Percentiles rank a stretch among this genome's conserved stretches.
Conservation (phyloP, 1,140 invertebrate genomes). For the Megalonaias nervosa region DNA sequence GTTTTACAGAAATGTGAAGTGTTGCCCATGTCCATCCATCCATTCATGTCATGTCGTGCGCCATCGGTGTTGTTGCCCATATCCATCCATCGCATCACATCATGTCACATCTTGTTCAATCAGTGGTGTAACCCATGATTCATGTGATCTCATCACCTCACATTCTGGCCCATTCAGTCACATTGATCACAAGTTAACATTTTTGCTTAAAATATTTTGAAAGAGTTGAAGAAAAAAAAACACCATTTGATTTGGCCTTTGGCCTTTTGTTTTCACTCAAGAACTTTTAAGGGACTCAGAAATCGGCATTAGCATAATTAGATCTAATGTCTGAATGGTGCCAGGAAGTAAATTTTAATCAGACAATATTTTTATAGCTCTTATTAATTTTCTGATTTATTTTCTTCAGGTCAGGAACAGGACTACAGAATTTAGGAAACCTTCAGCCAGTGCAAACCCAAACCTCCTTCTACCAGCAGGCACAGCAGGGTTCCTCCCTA, state of each 20-base stretch:
- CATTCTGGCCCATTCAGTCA: too few relatives aligned
- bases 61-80: too few relatives aligned
- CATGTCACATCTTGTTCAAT: too few relatives aligned
- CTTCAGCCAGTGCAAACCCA: conserved; percentile 43
- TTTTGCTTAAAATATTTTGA: too few relatives aligned
- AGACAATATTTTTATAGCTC: background rate
- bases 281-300: background rate
- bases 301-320: background rate
- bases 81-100: too few relatives aligned
- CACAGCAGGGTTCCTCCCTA: conserved; percentile 31
- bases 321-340: background rate
- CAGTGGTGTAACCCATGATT: too few relatives aligned
- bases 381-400: background rate
- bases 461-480: conserved; percentile 60
- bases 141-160: too few relatives aligned
- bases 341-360: background rate
- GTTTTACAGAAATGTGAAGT: too few relatives aligned
- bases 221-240: too few relatives aligned
- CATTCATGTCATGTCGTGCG: too few relatives aligned
- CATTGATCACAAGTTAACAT: too few relatives aligned
- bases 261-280: background rate
- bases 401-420: conserved; percentile 10
- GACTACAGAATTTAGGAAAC: conserved; percentile 9
- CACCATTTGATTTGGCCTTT: background rate
- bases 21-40: too few relatives aligned